These are phyloP conservation scores for Nomada fucata DNA, from an alignment of 2,888 invertebrate species.

Conservation along the genomic window DNA sequence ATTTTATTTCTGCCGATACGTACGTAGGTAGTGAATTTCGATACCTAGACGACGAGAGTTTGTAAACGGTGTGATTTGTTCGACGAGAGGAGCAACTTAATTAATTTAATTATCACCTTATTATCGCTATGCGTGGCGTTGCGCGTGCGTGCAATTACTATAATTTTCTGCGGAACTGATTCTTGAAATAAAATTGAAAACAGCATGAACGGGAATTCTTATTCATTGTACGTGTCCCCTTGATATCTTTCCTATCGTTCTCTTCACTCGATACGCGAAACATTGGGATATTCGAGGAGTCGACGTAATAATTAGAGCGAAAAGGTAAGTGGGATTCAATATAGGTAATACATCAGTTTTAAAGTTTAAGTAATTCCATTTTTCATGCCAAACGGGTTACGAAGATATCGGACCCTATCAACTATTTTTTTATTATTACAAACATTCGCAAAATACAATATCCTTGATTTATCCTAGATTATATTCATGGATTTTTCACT, in stretches of 20 bases:
- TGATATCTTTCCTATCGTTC: no score
- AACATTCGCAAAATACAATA: no score
- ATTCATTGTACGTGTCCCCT: background rate
- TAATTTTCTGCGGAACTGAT: constrained; percentile 66
- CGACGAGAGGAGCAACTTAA: constrained; percentile 58
- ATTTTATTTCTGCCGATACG: constrained; percentile 38
- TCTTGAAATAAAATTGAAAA: constrained; percentile 67
- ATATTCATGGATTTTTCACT: no score
- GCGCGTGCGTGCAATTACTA: constrained; percentile 58
- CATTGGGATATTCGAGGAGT: background rate
- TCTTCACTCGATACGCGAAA: background rate
- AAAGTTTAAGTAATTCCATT: no score
- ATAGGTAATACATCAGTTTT: no score
- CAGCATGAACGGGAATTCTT: constrained; percentile 14
- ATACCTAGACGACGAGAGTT: constrained; percentile 48
- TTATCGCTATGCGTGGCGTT: constrained; percentile 47
- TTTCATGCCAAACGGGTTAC: no score
- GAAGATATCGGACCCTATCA: no score
- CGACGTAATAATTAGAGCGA: no score
- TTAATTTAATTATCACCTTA: constrained; percentile 66
- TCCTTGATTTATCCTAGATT: no score
- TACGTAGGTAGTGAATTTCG: constrained; percentile 44
- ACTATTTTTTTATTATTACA: no score
- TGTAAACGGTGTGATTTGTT: constrained; percentile 59
- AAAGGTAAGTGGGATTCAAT: no score